These are phyloP conservation scores for Papilio machaon DNA, from an alignment of 1,140 invertebrate species.

Conservation along the genomic window DNA sequence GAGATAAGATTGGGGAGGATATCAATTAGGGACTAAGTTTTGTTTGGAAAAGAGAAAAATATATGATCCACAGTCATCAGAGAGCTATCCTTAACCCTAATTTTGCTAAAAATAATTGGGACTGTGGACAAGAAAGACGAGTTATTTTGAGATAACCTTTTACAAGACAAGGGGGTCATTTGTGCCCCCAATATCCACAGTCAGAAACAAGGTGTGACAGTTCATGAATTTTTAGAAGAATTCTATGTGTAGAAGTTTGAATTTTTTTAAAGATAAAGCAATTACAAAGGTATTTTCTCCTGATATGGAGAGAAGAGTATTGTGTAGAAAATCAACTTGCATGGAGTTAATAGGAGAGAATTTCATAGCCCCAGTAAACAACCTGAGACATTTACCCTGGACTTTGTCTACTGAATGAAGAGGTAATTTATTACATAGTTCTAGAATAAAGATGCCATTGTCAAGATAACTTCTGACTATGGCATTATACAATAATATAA, in stretches of 20 bases:
- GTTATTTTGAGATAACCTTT: constrained; percentile 15
- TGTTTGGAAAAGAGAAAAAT: not conserved
- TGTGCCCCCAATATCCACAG: not conserved
- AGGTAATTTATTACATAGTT: constrained; percentile 21
- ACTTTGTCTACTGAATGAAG: not conserved
- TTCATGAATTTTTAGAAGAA: constrained; percentile 29
- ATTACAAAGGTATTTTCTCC: constrained; percentile 33
- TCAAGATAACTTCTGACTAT: too few relatives aligned
- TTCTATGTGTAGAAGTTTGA: constrained; percentile 21
- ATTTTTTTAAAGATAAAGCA: constrained; percentile 32
- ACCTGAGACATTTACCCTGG: constrained; percentile 19
- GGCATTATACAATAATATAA: too few relatives aligned
- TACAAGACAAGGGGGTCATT: constrained; percentile 2
- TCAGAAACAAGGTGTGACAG: not conserved
- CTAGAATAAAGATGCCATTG: too few relatives aligned
- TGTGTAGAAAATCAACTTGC: constrained; percentile 39
- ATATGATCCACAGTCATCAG: not conserved
- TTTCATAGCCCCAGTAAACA: constrained; percentile 38
- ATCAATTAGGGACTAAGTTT: constrained; percentile 5
- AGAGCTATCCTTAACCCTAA: too few relatives aligned
- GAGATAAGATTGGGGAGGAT: not conserved
- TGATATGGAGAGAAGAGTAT: constrained; percentile 32
- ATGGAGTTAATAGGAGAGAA: constrained; percentile 40
- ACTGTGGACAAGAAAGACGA: not conserved
- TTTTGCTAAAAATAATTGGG: not conserved